Evolutionary conservation across 2,113 vertebrate species (phyloP).

Genomic region (Pleuronectes platessa): DNA sequence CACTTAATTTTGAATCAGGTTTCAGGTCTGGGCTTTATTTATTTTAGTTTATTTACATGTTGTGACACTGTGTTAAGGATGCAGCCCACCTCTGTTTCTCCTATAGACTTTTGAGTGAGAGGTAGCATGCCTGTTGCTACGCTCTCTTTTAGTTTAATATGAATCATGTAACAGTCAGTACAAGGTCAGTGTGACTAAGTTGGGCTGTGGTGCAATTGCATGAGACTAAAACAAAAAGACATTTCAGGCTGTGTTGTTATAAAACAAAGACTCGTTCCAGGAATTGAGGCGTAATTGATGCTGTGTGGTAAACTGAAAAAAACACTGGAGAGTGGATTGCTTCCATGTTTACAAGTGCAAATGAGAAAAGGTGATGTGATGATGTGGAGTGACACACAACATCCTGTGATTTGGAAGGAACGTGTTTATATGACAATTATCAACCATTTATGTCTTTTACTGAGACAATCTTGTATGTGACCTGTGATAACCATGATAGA

Average conservation of each 20-base stretch:
- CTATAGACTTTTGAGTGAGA: background rate
- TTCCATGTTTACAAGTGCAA: background rate
- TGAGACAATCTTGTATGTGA: too few relatives aligned
- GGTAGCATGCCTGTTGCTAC: background rate
- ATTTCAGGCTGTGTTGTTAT: background rate
- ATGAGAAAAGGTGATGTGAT: background rate
- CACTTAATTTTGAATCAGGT: background rate
- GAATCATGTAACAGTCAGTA: background rate
- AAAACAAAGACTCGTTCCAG: background rate
- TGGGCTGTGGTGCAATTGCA: background rate
- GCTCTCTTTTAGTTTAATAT: background rate
- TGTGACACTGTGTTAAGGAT: background rate
- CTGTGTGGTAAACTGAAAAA: constrained; percentile 19
- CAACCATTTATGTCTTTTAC: too few relatives aligned
- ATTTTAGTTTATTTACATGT: background rate
- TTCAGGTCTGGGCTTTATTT: background rate
- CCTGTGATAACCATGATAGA: background rate
- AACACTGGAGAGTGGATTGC: background rate
- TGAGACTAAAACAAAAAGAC: background rate
- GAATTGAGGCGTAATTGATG: background rate
- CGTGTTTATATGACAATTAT: background rate
- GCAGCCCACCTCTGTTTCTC: background rate
- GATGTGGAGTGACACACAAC: background rate
- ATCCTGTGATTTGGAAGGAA: background rate
- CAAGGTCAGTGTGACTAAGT: background rate